Evolutionary conservation across 2,888 invertebrate species (phyloP), one percentile per base, ranked within the genome.

Genomic region (Ectobius pallidus): DNA sequence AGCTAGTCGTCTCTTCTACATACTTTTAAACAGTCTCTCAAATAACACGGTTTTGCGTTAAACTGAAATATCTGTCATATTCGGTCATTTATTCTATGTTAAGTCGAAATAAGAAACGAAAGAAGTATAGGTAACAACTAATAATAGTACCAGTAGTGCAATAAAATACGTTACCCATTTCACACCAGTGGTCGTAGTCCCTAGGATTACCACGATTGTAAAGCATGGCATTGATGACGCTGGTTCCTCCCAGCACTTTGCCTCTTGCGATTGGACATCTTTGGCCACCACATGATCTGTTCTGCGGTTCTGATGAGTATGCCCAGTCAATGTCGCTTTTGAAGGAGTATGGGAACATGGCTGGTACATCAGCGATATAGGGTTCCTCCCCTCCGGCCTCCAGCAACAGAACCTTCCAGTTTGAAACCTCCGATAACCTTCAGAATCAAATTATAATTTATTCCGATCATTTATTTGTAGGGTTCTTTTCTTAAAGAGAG

Each of bases 211-310:
- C 96, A 69, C 97, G 87, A 14, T 95, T 91, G 84, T 97, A 97
- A 39, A 96, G 89, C 96, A 97, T 96, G 16, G 94, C 93, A 81
- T 96, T 96, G 1, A 96, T 87, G 1, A 94, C 93, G 78, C 94
- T 94, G 71, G 92, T 90, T 16, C 96, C 96, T 30, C 96, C 96
- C 27, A 96, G 87, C 25, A 85, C 95, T 82, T 95, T 96, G 69
- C 97, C 97, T 76, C 97, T 87, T 2, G 95, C 95, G 95, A 95
- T 95, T 83, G 94, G 94, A 82, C 95, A 95, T 75, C 93, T 87
- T 81, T 93, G 93, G 0, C 92, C 93, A 77, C 91, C 89, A 18
- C 91, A 89, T 61, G 91, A 90, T 77, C 91, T 89, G 0, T 91
- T 90, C 0, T 94, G 92, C 3, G 93, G 91, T 49, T 86, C 83